Evolutionary conservation across 2,113 vertebrate species (phyloP).

Genomic region (Cnemophilus loriae): DNA sequence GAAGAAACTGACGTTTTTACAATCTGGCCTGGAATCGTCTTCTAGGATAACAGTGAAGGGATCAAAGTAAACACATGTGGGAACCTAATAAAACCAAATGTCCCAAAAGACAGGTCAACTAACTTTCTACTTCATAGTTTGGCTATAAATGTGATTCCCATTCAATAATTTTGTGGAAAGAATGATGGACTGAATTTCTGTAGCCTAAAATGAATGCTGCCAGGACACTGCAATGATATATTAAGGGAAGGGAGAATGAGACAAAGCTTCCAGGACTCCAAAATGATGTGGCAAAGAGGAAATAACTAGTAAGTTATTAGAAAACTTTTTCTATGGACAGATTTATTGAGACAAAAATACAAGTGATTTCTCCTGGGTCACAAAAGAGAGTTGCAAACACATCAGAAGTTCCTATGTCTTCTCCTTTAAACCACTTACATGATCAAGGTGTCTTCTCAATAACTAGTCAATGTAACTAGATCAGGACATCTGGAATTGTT

Average conservation of each 20-base stretch:
- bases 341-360: neutral
- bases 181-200: slow-evolving; percentile 9
- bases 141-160: slow-evolving; percentile 9
- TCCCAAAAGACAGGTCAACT: neutral
- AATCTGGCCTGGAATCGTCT: neutral
- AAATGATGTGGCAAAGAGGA: neutral
- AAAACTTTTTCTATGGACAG: neutral
- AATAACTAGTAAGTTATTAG: neutral
- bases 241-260: neutral
- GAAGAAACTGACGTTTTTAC: slow-evolving; percentile 16
- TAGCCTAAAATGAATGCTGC: neutral
- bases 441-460: neutral
- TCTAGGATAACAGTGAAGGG: neutral
- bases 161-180: neutral
- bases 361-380: neutral
- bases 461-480: neutral
- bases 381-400: neutral
- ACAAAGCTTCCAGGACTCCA: neutral
- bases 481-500: neutral
- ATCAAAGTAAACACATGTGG: slow-evolving; percentile 7
- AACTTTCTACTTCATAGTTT: neutral
- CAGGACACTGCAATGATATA: neutral
- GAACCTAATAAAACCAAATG: slow-evolving; percentile 33
- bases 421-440: neutral
- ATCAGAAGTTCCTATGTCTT: neutral